Evolutionary conservation across 37 sponge, comb jelly and placozoan species (phyloP), one percentile per base, ranked within the genome.

Genomic region (Amphimedon queenslandica): DNA sequence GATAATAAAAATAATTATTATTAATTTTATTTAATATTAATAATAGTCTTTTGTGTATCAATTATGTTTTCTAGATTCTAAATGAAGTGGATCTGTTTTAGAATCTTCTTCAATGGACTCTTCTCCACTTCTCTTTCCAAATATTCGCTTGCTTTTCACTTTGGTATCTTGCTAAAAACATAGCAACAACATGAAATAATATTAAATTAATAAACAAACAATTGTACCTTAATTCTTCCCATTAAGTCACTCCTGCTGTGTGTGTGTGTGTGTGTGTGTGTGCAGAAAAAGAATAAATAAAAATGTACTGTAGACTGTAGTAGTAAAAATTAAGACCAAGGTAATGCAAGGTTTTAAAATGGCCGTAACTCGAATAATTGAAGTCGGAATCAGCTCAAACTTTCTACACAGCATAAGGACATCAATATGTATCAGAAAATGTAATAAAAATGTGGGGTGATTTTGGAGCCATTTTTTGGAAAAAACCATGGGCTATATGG

Each of bases 161-260:
- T 47, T 47, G 53, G 13, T 13, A 8, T 47, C 53, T 13, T 47
- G 8, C 13, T 47, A 47, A 13, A 8, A 47, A 18, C 8, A 47
- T 47, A 47, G 8, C 13, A 47, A 47, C 13, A 47, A 47, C 13
- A 47, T 18, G 8, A 47, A 47, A 18, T 18, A 47, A 18, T 18
- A 47, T 47, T 18, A 47, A 18, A 47, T 18, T 47, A 47, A 47
- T 47, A 47, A 47, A 18, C 29, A 28, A 10, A 63, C 37, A 30
- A 16, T 4, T 24, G 23, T 30, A 66, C 68, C 68, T 66, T 66
- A 37, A 36, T 66, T 34, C 4, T 32, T 66, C 37, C 37, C 20
- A 66, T 36, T 37, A 66, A 35, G 68, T 66, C 68, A 66, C 68
- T 66, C 4, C 8, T 31, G 4, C 37, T 32, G n/a, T n/a, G n/a